Percentiles rank a stretch among this genome's conserved stretches.
These are phyloP conservation scores for Tenthredo scrophulariae DNA, from an alignment of 2,888 invertebrate genomes.

Conservation along the genomic window DNA sequence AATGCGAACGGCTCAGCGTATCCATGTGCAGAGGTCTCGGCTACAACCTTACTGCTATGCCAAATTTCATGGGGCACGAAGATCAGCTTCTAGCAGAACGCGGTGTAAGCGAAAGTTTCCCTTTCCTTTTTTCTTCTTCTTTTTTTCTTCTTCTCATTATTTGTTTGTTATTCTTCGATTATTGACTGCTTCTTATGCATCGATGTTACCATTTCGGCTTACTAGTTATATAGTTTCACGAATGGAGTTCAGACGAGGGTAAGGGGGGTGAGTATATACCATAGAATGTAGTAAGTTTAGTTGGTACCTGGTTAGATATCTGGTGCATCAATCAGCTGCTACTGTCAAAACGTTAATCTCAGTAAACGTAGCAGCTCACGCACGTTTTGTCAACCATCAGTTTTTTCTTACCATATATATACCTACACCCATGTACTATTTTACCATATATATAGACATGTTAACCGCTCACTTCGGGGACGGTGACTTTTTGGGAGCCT, in stretches of 20 bases:
- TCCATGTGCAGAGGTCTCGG: slow-evolving; percentile 90
- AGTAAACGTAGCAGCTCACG: slow-evolving; percentile 52
- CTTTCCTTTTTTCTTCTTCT: neutral
- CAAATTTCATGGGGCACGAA: slow-evolving; percentile 90
- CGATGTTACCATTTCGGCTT: neutral
- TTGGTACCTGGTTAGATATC: slow-evolving; percentile 44
- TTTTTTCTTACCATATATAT: neutral
- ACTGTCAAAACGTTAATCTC: slow-evolving; percentile 55
- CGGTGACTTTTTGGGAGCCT: no score
- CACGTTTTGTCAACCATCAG: slow-evolving; percentile 50
- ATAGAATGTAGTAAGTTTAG: slow-evolving; percentile 2
- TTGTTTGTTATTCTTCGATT: neutral
- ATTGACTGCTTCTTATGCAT: neutral
- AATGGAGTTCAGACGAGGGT: neutral
- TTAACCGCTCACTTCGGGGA: no score
- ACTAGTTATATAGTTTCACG: neutral
- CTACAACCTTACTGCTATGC: slow-evolving; percentile 93
- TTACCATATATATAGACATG: no score
- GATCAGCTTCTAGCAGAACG: slow-evolving; percentile 90
- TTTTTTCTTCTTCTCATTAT: neutral
- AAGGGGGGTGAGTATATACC: neutral
- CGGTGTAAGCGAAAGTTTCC: slow-evolving; percentile 81
- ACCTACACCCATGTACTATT: neutral
- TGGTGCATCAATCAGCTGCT: slow-evolving; percentile 55
- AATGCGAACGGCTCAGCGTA: slow-evolving; percentile 90